Conservation (phyloP, 1,140 invertebrate species). For the Colletes gigas region DNA sequence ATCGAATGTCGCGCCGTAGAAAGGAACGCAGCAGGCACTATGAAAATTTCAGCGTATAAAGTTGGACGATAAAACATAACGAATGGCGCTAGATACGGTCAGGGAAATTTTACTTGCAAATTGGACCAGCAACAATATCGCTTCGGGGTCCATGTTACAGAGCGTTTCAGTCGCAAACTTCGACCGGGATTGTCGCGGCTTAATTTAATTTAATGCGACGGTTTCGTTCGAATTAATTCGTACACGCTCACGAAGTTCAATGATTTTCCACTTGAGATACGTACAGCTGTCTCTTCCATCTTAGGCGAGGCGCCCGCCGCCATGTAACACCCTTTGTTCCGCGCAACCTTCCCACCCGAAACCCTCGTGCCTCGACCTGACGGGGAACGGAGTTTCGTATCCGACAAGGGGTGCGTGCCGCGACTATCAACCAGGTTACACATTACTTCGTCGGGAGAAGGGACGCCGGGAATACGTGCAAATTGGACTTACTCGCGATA, state of each 20-base stretch:
- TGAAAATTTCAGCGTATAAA: constrained; percentile 18
- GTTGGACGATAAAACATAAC: constrained; percentile 29
- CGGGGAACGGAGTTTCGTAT: constrained; percentile 37
- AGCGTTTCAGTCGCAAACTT: background rate
- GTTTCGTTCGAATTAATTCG: background rate
- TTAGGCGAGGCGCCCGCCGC: constrained; percentile 1
- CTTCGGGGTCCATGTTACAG: background rate
- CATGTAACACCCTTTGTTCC: constrained; percentile 58
- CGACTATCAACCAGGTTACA: constrained; percentile 57
- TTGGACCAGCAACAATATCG: constrained; percentile 1
- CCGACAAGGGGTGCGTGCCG: constrained; percentile 34
- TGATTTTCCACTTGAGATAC: constrained; percentile 15
- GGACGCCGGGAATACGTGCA: constrained; percentile 54
- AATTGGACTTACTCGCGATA: constrained; percentile 50
- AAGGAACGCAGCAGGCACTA: background rate
- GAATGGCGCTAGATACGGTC: constrained; percentile 24
- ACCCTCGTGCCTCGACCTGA: background rate
- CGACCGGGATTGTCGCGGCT: background rate
- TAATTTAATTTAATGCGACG: background rate
- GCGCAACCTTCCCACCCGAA: constrained; percentile 37
- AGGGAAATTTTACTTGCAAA: constrained; percentile 41
- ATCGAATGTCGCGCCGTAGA: background rate
- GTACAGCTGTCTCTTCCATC: constrained; percentile 26
- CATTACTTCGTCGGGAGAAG: constrained; percentile 45
- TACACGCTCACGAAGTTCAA: background rate